Conservation (phyloP, 2,797 vertebrate species). For the Scleropages formosus region DNA sequence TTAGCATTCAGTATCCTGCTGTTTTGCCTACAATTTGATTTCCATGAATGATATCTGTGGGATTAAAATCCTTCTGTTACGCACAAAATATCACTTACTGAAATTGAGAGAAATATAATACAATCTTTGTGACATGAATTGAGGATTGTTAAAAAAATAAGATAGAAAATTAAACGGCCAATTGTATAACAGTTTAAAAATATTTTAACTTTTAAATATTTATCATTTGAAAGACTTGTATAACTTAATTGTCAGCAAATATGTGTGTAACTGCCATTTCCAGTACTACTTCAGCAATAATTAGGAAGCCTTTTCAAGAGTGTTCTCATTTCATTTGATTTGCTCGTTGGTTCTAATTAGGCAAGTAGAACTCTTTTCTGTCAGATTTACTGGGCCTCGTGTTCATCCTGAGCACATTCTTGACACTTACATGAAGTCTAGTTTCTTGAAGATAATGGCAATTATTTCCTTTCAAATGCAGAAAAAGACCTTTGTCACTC, state of each 20-base stretch:
- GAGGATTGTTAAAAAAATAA: too few relatives aligned
- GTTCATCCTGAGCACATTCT: constrained; percentile 6
- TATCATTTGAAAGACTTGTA: neutral
- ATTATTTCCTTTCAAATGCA: constrained; percentile 9
- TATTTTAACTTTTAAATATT: too few relatives aligned
- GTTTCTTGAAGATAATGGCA: neutral
- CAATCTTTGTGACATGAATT: too few relatives aligned
- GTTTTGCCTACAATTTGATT: too few relatives aligned
- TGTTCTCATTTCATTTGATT: neutral
- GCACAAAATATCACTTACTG: too few relatives aligned
- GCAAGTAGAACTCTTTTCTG: neutral
- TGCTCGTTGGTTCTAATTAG: constrained; percentile 13
- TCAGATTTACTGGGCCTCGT: constrained; percentile 15
- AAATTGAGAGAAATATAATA: too few relatives aligned
- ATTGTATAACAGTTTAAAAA: too few relatives aligned
- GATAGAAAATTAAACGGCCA: too few relatives aligned
- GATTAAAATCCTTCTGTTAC: too few relatives aligned
- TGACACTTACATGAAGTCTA: constrained; percentile 3
- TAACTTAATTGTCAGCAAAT: constrained; percentile 1
- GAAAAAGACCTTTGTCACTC: neutral
- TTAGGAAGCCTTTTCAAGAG: neutral
- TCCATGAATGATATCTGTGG: too few relatives aligned
- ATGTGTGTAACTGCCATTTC: neutral
- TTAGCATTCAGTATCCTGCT: too few relatives aligned
- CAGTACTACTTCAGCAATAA: neutral